These are phyloP conservation scores for Whitmania pigra DNA, from an alignment of 1,140 invertebrate species.

Conservation along the genomic window DNA sequence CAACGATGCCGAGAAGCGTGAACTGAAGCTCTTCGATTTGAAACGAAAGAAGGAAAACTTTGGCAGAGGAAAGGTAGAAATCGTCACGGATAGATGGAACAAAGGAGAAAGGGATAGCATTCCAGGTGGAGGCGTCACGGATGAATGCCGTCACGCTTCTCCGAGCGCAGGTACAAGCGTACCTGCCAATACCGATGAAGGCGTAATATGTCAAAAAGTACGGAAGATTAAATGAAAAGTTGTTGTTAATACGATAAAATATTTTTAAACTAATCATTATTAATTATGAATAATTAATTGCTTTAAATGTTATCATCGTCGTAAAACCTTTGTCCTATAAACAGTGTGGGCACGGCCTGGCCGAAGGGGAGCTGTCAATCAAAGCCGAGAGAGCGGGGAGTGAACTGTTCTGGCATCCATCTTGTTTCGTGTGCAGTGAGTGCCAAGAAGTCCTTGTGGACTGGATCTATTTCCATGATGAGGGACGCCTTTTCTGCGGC, in stretches of 20 bases:
- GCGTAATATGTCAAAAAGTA: background rate
- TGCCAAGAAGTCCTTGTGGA: conserved; percentile 91
- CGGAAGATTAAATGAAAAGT: background rate
- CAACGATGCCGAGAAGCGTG: conserved; percentile 73
- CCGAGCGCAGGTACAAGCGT: background rate
- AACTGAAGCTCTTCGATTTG: conserved; percentile 75
- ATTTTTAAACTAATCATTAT: background rate
- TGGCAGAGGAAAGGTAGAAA: conserved; percentile 73
- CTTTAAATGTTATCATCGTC: conserved; percentile 50
- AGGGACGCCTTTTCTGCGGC: conserved; percentile 73
- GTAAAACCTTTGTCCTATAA: conserved; percentile 9
- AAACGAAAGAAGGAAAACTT: conserved; percentile 82
- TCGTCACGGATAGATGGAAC: conserved; percentile 47
- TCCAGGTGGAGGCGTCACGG: background rate
- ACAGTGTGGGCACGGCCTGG: conserved; percentile 70
- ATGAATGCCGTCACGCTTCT: background rate
- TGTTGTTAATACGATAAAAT: background rate
- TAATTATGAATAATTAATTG: background rate
- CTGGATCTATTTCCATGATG: conserved; percentile 86
- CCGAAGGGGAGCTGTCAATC: conserved; percentile 74
- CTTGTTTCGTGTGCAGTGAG: conserved; percentile 80
- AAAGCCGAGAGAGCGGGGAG: conserved; percentile 66
- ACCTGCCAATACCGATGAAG: background rate
- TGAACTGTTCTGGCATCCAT: conserved; percentile 73
- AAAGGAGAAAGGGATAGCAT: conserved; percentile 24